A percentile compares a stretch with the other conserved stretches of the same genome.
Conservation (phyloP, 2,797 vertebrate species). For the Lagocephalus sceleratus region DNA sequence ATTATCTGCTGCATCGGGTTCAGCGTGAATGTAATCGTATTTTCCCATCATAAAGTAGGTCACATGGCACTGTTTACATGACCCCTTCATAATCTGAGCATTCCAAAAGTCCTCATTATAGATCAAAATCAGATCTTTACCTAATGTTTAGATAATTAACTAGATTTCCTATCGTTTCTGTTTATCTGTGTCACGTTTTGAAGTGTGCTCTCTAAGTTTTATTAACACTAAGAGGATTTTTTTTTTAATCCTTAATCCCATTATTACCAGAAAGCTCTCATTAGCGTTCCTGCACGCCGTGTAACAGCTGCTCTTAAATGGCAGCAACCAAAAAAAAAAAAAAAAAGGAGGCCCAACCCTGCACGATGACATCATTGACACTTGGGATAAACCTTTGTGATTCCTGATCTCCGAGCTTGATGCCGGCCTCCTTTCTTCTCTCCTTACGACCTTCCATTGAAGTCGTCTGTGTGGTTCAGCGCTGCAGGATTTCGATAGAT, state of each 20-base stretch:
- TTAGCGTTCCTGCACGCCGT: neutral
- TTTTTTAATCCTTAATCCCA: neutral
- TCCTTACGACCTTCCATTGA: constrained; percentile 17
- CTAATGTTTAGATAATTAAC: too few species aligned
- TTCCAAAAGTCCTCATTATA: too few species aligned
- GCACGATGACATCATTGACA: constrained; percentile 16
- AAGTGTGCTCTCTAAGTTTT: neutral
- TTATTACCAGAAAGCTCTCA: neutral
- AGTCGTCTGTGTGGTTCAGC: constrained; percentile 23
- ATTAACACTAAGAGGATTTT: too few species aligned
- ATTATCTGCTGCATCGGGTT: too few species aligned
- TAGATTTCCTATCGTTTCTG: neutral
- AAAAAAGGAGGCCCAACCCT: constrained; percentile 12
- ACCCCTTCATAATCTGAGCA: too few species aligned
- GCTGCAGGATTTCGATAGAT: constrained; percentile 39
- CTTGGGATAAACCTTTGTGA: constrained; percentile 8
- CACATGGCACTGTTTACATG: too few species aligned
- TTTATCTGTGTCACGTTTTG: neutral
- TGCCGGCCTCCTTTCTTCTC: too few species aligned
- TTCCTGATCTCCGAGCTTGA: too few species aligned
- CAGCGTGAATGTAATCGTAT: too few species aligned
- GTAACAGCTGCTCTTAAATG: neutral
- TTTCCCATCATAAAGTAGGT: too few species aligned
- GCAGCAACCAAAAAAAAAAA: neutral
- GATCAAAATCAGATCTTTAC: too few species aligned